Evolutionary conservation across 2,797 vertebrate species (phyloP), one percentile per base, ranked within the genome.

Genomic region (Enoplosus armatus): DNA sequence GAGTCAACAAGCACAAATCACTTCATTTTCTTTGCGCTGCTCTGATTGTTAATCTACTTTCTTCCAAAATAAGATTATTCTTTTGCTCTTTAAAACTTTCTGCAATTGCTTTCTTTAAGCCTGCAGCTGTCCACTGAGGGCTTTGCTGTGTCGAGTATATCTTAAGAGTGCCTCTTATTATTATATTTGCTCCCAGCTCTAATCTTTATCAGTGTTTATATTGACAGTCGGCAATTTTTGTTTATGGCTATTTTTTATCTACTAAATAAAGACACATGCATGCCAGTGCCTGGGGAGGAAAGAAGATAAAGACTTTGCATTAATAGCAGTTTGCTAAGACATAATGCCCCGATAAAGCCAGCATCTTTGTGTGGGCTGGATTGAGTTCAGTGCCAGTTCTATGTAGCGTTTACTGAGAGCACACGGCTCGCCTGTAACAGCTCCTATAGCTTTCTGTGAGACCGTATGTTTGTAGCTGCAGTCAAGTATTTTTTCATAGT

Each of bases 181-280:
- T 91, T 93, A 88, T 89, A 89, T 94, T 93, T 94, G 89, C 91
- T 88, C 90, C 71, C 77, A 53, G 83, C 87, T 85, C 74, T 93
- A 94, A 95, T 94, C 92, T 93, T 90, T 93, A 93, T 94, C 91
- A 81, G 85, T 91, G 87, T 88, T 94, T 91, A 90, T 93, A 94
- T 90, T 94, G 92, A 95, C 92, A 94, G 91, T 93, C 91, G 53
- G 92, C 93, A 90, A 88, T 94, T 93, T 93, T 92, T 92, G 88
- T 94, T 94, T 93, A 87, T 86, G 83, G 89, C 89, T 87, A 92
- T 92, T 94, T 92, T 91, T 84, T 94, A 93, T 94, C 85, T 84
- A 63, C 84, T 82, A 86, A 90, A 89, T 93, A 92, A 90, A 94
- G 92, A 93, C 87, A 89, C 89, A 84, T 83, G 84, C 85, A 74